Percentiles rank a stretch among this genome's conserved stretches.
Conservation (phyloP, 2,797 vertebrate genomes). For the Spatula versicolor region DNA sequence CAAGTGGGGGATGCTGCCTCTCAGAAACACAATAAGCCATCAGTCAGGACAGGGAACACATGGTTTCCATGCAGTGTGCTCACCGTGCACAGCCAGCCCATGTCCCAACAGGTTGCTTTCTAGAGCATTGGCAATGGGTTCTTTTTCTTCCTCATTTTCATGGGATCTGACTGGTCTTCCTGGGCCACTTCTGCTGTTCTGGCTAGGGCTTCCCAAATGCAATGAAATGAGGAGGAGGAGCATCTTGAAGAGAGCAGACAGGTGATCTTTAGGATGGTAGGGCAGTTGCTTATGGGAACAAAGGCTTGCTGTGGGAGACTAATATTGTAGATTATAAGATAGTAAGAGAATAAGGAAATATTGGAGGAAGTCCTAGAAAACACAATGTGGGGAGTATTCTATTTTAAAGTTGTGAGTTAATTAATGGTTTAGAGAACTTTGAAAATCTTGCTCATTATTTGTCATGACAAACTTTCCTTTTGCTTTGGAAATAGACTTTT, state of each 20-base stretch:
- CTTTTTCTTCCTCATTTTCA: neutral
- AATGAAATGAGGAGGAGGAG: neutral
- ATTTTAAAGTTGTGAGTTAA: neutral
- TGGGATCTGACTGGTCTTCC: neutral
- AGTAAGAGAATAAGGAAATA: neutral
- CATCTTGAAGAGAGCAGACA: neutral
- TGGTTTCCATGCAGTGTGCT: neutral
- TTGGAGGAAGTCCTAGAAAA: neutral
- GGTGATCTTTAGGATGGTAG: neutral
- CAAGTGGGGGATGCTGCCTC: neutral
- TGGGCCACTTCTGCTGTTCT: neutral
- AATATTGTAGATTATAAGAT: neutral
- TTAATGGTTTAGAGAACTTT: neutral
- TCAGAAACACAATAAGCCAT: neutral
- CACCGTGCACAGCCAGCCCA: rapidly evolving
- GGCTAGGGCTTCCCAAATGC: neutral
- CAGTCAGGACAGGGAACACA: neutral
- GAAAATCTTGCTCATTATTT: neutral
- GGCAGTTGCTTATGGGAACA: neutral
- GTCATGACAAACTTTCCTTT: neutral
- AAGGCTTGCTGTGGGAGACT: neutral
- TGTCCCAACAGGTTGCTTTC: neutral
- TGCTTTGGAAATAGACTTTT: neutral
- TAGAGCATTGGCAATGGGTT: neutral
- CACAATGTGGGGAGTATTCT: neutral